A percentile compares a stretch with the other conserved stretches of the same genome.
These are phyloP conservation scores for Thalpophila matura DNA, from an alignment of 2,888 invertebrate species.

Conservation along the genomic window DNA sequence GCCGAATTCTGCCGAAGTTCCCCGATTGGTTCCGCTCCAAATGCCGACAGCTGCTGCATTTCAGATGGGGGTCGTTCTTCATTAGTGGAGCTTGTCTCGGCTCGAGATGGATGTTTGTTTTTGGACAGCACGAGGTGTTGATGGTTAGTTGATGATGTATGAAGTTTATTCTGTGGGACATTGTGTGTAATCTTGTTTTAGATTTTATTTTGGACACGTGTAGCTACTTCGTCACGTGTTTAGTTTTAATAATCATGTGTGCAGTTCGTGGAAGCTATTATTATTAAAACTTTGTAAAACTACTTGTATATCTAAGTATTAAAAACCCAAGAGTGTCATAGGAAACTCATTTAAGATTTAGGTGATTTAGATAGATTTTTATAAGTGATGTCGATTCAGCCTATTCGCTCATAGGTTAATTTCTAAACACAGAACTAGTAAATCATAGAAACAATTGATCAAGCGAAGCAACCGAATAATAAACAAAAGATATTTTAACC, in stretches of 20 bases:
- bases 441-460: too few species aligned
- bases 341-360: too few species aligned
- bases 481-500: not conserved
- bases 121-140: conserved; percentile 84
- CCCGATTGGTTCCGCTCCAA: conserved; percentile 88
- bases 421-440: too few species aligned
- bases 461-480: not conserved
- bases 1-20: conserved; percentile 77
- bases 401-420: too few species aligned
- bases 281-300: not conserved
- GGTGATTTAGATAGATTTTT: too few species aligned
- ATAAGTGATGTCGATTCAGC: too few species aligned
- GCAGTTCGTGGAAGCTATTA: not conserved
- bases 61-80: conserved; percentile 89
- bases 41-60: conserved; percentile 89
- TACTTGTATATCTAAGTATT: not conserved
- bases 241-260: not conserved
- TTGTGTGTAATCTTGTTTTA: conserved; percentile 44
- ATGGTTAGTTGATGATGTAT: conserved; percentile 88
- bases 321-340: too few species aligned
- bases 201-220: conserved; percentile 46
- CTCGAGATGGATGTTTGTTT: conserved; percentile 90
- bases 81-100: conserved; percentile 89
- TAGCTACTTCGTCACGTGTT: conserved; percentile 13
- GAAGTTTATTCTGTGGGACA: conserved; percentile 71